These are phyloP conservation scores for Whitmania pigra DNA, from an alignment of 1,140 invertebrate species.

Conservation along the genomic window DNA sequence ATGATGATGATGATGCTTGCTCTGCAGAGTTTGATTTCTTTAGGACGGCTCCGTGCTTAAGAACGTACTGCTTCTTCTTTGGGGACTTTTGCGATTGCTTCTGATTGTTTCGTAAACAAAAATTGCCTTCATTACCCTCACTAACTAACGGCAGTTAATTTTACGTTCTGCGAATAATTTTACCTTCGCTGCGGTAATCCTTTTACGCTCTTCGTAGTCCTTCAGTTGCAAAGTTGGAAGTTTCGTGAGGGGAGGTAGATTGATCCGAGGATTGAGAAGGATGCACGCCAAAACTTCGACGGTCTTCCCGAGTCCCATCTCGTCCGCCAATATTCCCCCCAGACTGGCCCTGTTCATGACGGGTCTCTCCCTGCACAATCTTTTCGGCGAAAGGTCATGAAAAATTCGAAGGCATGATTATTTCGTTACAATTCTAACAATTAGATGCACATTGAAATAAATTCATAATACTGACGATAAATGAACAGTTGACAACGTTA, in stretches of 20 bases:
- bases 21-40: neutral
- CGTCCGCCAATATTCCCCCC: constrained; percentile 69
- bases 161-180: neutral
- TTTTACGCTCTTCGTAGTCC: neutral
- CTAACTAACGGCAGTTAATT: neutral
- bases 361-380: constrained; percentile 10
- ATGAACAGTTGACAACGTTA: neutral
- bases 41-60: too few relatives aligned
- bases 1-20: neutral
- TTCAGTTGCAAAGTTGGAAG: constrained; percentile 27
- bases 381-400: neutral
- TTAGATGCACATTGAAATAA: neutral
- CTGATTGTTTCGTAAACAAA: too few relatives aligned
- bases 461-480: neutral
- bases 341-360: constrained; percentile 28
- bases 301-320: constrained; percentile 73
- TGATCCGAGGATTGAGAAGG: constrained; percentile 47
- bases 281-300: constrained; percentile 61
- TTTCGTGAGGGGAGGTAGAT: constrained; percentile 29
- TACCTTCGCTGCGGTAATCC: neutral
- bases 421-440: neutral
- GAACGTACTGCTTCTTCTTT: too few relatives aligned
- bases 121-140: too few relatives aligned
- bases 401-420: neutral
- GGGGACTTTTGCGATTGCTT: too few relatives aligned